Evolutionary conservation across 2,113 vertebrate species (phyloP).

Genomic region (Urocolius indicus): DNA sequence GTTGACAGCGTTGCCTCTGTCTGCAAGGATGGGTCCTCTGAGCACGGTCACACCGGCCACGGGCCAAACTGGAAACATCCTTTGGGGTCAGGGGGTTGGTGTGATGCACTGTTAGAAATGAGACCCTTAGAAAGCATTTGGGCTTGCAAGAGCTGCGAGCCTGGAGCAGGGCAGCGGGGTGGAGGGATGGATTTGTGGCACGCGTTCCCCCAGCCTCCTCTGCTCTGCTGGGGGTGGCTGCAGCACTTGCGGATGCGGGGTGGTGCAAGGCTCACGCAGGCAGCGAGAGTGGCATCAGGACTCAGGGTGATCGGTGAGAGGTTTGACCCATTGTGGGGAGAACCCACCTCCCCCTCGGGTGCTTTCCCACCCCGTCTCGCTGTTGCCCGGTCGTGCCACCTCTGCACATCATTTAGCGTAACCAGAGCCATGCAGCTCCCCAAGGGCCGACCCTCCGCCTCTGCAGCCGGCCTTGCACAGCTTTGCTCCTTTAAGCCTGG

Average conservation of each 20-base stretch:
- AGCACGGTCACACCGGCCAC: accelerated
- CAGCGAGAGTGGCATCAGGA: accelerated
- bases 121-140: background rate
- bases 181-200: background rate
- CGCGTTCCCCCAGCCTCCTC: background rate
- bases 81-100: background rate
- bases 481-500: slow-evolving; percentile 68
- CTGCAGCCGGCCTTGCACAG: background rate
- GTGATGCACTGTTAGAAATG: background rate
- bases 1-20: background rate
- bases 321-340: accelerated
- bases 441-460: accelerated
- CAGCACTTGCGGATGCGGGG: background rate
- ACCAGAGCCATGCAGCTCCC: background rate
- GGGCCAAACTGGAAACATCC: background rate
- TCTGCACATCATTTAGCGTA: background rate
- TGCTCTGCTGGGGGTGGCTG: accelerated
- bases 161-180: accelerated
- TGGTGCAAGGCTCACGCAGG: background rate
- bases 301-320: background rate
- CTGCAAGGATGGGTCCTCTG: accelerated
- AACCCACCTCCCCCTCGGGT: background rate
- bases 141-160: background rate
- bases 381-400: background rate
- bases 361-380: background rate